phyloP scores from a whole-genome alignment of 2,797 vertebrate genomes.

The Oceanodroma leucorhoa region DNA sequence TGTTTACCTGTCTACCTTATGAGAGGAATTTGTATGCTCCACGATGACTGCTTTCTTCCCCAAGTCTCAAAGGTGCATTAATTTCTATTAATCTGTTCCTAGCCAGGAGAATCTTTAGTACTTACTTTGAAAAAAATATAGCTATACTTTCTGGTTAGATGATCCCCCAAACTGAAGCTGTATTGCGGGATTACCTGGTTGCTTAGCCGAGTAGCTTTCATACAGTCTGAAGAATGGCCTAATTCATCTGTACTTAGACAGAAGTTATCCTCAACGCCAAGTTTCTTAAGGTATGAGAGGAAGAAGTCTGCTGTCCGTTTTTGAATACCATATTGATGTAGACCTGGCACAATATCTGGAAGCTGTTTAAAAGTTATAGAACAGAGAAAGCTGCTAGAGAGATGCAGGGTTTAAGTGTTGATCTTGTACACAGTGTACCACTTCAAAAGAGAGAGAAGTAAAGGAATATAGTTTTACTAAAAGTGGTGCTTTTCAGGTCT shows the following conservation, averaged over 20 bases:
- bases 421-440: not conserved
- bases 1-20: not conserved
- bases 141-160: not conserved
- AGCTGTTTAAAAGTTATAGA: not conserved
- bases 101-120: not conserved
- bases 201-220: not conserved
- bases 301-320: not conserved
- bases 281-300: not conserved
- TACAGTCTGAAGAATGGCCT: not conserved
- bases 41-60: not conserved
- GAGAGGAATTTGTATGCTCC: not conserved
- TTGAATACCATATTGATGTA: not conserved
- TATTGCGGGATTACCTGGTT: not conserved
- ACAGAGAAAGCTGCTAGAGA: not conserved
- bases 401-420: not conserved
- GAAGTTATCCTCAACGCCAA: not conserved
- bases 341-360: not conserved
- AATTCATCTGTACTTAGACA: not conserved
- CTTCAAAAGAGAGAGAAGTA: not conserved
- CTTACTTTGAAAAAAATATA: not conserved
- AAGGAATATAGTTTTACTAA: not conserved
- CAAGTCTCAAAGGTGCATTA: not conserved
- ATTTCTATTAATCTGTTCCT: not conserved
- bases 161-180: not conserved
- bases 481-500: not conserved